Base-by-base conservation (phyloP, 53 echinoderm and acorn worm genomes). In the Henricia sp. region DNA sequence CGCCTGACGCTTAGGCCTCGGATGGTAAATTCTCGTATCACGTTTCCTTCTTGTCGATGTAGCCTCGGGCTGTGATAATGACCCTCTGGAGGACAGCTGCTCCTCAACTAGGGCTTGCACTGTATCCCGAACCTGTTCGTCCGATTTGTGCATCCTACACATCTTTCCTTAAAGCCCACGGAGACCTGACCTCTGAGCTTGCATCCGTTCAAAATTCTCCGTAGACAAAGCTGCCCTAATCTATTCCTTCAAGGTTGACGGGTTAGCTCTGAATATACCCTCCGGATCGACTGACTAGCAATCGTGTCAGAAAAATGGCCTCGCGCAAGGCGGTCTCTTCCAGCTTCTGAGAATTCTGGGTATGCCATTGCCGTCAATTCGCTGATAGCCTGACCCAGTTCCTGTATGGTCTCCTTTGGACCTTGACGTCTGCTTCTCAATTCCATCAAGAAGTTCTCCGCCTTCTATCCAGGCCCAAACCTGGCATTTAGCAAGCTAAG, bases 401-500 rank as follows among this genome's bases (percentile, higher is more conserved):
- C 69, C 2, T 69, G 69, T 19, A 69, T 37, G 32, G 19, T 69
- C 37, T 69, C 69, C 69, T 69, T 69, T 2, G 69, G 34, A 39
- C 69, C 69, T 34, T 69, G 69, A 4, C 69, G 16, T 19, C 69
- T 27, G 4, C 38, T 39, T 34, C 69, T 37, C 43, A 69, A 69
- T 35, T 37, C 38, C 38, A 69, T 69, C 27, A 69, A 0, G 71
- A 48, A 50, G 71, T 71, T 71, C 51, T 71, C 71, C 6, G 71
- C 71, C 51, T 71, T 71, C 46, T 27, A 48, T 0, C 71, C 71
- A 25, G 71, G 50, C 46, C 72, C 72, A 46, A 71, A 71, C 13
- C 72, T 19, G 13, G 26, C 11, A 44, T 71, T 14, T 0, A 71
- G 35, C 28, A 50, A 16, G 30, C 28, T 0, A 69, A 69, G 69